These are phyloP conservation scores for Drosophila punjabiensis DNA, from an alignment of 1,140 invertebrate genomes.

Conservation along the genomic window DNA sequence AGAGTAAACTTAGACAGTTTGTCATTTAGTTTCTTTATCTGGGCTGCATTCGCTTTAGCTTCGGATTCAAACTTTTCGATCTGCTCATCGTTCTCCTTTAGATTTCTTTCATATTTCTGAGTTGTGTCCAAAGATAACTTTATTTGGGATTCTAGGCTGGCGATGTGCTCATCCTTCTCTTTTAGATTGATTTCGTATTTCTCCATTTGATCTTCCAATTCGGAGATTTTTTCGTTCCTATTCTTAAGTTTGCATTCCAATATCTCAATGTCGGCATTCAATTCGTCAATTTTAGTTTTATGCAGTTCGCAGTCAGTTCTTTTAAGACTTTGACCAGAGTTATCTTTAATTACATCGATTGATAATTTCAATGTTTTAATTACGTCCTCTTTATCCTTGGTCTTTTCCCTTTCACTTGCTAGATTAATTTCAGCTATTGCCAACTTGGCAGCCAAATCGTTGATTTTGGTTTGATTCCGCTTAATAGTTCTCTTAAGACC, in stretches of 20 bases:
- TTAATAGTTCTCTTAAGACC: not conserved
- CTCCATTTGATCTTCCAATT: not conserved
- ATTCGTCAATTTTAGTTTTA: slow-evolving; percentile 4
- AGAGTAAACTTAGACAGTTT: not conserved
- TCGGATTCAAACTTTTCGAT: not conserved
- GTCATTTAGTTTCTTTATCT: not conserved
- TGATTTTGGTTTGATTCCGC: not conserved
- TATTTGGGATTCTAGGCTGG: not conserved
- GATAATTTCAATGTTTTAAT: slow-evolving; percentile 6
- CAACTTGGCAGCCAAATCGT: not conserved
- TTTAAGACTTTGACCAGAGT: not conserved
- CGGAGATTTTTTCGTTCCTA: not conserved
- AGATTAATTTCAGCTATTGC: not conserved
- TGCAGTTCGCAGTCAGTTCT: not conserved
- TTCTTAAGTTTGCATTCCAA: slow-evolving; percentile 7
- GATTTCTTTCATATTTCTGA: not conserved
- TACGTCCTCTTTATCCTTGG: not conserved
- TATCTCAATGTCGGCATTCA: not conserved
- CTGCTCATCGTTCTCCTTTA: not conserved
- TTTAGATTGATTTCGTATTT: not conserved
- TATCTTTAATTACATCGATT: not conserved
- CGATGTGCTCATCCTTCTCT: not conserved
- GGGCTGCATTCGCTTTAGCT: not conserved
- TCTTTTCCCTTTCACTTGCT: not conserved
- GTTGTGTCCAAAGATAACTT: not conserved